Evolutionary conservation across 2,797 vertebrate genomes (phyloP), one percentile per base, ranked within the genome.

Genomic region (Oophaga sylvatica): DNA sequence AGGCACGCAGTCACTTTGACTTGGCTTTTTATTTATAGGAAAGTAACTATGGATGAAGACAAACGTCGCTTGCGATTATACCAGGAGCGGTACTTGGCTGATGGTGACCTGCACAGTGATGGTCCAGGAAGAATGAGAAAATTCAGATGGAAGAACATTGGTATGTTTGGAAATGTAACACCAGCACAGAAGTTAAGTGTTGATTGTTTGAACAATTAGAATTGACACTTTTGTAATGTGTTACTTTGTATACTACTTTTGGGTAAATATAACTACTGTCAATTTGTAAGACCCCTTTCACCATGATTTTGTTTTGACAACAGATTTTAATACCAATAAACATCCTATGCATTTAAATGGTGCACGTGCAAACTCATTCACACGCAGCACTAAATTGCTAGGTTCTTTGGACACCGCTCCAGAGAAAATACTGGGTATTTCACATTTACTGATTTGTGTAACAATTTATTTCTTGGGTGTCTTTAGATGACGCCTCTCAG

Each of bases 71-170:
- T 99, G 4, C 95, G 97, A 78, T 90, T 99, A 4, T 99, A 97
- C 93, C 98, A 99, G 92, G 98, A 99, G 92, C 91, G 94, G 0
- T 99, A 98, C 91, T 96, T 99, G 3, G 94, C 96, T 0, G 97
- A 99, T 1, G 98, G 98, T 0, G 98, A 99, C 92, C 94, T 99
- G 86, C 98, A 99, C 91, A 97, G 96, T 0, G 98, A 99, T 0
- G 97, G 97, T 0, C 98, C 98, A 0, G 98, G 98, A 6, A 95
- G 98, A 77, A 96, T 91, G 65, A 97, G 98, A 2, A 96, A 93
- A 79, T 99, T 99, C 94, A 95, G 97, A 68, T 99, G 98, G 98
- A 99, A 96, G 88, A 96, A 98, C 85, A 96, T 97, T 4, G 96
- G 96, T 97, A 89, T 81, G 85, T 53, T 76, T 29, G 2, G 57